phyloP scores from a whole-genome alignment of 2,888 invertebrate species.

The Mylabris sibirica region DNA sequence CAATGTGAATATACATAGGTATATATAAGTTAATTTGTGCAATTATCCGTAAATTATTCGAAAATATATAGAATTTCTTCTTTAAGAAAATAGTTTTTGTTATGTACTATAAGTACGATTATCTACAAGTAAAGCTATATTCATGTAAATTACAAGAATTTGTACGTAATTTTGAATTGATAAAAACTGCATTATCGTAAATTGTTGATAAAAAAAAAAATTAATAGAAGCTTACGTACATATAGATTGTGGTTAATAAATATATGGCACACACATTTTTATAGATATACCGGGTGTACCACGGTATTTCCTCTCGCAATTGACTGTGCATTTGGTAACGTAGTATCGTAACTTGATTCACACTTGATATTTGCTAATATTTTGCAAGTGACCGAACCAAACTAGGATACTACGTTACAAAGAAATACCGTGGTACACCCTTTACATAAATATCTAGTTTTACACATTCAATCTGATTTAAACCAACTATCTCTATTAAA shows the following conservation, averaged over 20 bases:
- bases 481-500: no score
- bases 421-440: no score
- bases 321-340: no score
- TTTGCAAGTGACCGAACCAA: no score
- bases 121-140: slow-evolving; percentile 31
- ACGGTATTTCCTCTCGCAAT: no score
- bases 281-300: no score
- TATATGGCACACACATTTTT: slow-evolving; percentile 33
- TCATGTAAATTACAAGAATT: slow-evolving; percentile 11
- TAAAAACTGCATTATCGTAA: neutral
- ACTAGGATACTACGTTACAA: no score
- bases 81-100: slow-evolving; percentile 28
- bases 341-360: no score
- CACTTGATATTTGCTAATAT: no score
- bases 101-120: slow-evolving; percentile 21
- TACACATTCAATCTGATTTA: neutral
- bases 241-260: neutral
- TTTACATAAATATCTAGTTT: slow-evolving; percentile 23
- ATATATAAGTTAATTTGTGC: slow-evolving; percentile 13
- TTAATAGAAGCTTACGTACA: neutral
- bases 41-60: slow-evolving; percentile 18
- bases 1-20: slow-evolving; percentile 17
- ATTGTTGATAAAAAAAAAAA: no score
- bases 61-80: slow-evolving; percentile 15
- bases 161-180: neutral